Conservation (phyloP, 2,888 invertebrate genomes). For the Crematogaster levior region DNA sequence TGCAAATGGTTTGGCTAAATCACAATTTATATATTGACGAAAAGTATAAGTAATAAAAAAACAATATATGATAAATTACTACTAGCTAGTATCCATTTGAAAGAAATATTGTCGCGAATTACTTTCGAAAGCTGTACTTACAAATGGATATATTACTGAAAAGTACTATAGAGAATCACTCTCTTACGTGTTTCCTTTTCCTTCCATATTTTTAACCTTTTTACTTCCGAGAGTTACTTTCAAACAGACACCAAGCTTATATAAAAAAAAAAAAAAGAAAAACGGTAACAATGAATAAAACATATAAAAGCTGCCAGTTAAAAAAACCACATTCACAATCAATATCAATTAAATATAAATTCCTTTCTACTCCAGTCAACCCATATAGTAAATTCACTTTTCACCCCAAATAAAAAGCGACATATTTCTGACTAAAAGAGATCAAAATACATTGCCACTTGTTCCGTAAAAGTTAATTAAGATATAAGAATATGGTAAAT, state of each 20-base stretch:
- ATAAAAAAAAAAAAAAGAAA: constrained; percentile 55
- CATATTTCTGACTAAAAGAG: constrained; percentile 91
- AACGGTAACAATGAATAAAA: constrained; percentile 81
- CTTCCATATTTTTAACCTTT: neutral
- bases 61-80: constrained; percentile 57
- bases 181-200: neutral
- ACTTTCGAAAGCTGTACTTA: neutral
- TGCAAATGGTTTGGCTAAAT: constrained; percentile 67
- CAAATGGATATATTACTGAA: neutral
- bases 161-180: neutral
- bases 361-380: constrained; percentile 79
- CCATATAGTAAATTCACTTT: constrained; percentile 79
- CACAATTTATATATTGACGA: constrained; percentile 62
- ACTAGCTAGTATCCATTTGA: constrained; percentile 45
- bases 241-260: constrained; percentile 33
- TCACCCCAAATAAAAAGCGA: constrained; percentile 83
- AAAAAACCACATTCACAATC: constrained; percentile 70
- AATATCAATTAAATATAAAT: constrained; percentile 78
- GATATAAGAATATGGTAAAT: constrained; percentile 84
- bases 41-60: constrained; percentile 60
- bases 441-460: constrained; percentile 91
- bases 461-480: constrained; percentile 85
- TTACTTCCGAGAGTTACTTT: neutral
- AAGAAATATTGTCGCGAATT: constrained; percentile 12
- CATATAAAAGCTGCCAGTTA: constrained; percentile 84